Evolutionary conservation across 1,140 invertebrate species (phyloP).

Genomic region (Teleopsis dalmanni): DNA sequence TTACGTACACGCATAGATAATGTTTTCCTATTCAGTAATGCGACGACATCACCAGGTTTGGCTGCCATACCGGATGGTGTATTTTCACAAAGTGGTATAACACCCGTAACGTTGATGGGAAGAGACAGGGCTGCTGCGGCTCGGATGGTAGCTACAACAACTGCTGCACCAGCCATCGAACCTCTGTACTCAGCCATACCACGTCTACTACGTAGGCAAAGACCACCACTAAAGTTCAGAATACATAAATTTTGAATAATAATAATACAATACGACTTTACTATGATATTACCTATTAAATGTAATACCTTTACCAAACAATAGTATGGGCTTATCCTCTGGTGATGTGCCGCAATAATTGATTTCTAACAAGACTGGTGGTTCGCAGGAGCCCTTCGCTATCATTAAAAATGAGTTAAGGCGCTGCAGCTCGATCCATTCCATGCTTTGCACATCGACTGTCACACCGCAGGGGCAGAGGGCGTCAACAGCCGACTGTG

Average conservation of each 20-base stretch:
- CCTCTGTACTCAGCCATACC: constrained; percentile 79
- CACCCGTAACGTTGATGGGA: constrained; percentile 23
- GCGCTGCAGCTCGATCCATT: no score
- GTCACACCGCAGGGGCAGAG: no score
- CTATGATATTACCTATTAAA: background rate
- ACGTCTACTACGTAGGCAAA: constrained; percentile 50
- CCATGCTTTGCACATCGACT: no score
- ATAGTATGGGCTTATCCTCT: no score
- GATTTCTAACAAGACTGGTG: no score
- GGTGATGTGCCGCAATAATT: no score
- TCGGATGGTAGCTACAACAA: constrained; percentile 29
- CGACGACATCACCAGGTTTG: constrained; percentile 82
- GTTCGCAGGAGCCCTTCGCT: no score
- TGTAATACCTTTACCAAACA: no score
- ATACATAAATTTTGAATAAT: background rate
- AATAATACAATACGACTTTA: background rate
- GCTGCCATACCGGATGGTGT: constrained; percentile 74
- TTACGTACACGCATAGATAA: constrained; percentile 54
- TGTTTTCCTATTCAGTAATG: constrained; percentile 76
- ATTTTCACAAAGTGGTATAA: constrained; percentile 68
- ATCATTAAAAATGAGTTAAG: no score
- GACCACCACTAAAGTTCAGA: constrained; percentile 8
- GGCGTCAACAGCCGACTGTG: no score
- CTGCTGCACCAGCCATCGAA: constrained; percentile 61
- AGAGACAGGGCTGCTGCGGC: constrained; percentile 33